phyloP scores from a whole-genome alignment of 2,113 vertebrate species.

The Myiopsitta monachus region DNA sequence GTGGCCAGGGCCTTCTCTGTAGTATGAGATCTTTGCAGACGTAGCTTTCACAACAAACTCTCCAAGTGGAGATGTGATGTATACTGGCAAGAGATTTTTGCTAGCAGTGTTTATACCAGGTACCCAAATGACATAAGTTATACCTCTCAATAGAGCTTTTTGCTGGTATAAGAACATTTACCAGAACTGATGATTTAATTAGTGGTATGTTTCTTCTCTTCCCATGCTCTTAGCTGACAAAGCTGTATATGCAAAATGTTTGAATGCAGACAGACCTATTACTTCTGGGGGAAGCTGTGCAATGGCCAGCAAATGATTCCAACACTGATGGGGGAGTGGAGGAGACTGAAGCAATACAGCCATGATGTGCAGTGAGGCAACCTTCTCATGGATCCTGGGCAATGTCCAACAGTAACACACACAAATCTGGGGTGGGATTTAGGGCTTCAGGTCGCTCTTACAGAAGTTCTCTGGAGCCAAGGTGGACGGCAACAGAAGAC shows the following conservation, averaged over 20 bases:
- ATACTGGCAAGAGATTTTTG: background rate
- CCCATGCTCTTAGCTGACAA: background rate
- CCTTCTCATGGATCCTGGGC: background rate
- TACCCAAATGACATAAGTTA: background rate
- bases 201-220: background rate
- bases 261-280: background rate
- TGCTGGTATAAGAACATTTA: background rate
- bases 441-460: background rate
- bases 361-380: background rate
- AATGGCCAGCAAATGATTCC: background rate
- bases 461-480: background rate
- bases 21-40: background rate
- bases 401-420: background rate
- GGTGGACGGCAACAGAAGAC: background rate
- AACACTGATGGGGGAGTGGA: background rate
- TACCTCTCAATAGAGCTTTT: background rate
- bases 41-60: background rate
- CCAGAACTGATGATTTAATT: background rate
- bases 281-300: background rate
- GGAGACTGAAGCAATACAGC: background rate
- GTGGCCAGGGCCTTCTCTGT: background rate
- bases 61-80: background rate
- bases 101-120: background rate
- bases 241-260: background rate
- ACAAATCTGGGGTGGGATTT: background rate